Evolutionary conservation across 1,140 invertebrate genomes (phyloP), one percentile per base, ranked within the genome.

Genomic region (Lasioglossum albipes): DNA sequence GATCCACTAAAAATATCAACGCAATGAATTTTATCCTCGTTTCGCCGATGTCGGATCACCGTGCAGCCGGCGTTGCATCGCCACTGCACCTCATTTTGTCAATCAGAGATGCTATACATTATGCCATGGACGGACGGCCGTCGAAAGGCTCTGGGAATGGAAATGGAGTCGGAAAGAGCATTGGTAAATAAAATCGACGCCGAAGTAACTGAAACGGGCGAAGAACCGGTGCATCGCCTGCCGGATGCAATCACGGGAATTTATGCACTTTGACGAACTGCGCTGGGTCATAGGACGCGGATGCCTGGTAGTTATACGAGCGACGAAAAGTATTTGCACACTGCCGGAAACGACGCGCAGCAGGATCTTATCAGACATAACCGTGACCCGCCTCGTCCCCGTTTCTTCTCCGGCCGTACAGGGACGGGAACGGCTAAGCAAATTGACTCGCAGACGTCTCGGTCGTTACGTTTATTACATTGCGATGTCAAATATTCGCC

Each of bases 261-360:
- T 90, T 90, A 90, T 90, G 89, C 88, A 87, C 88, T 85, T 89
- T 85, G 88, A 89, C 84, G 83, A 87, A 82, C 68, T 42, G 80
- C 36, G 80, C 68, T 79, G 67, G 62, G 76, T 54, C 69, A 68
- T 62, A 65, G 22, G 81, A 77, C 76, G 79, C 36, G 27, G n/a
- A 9, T 27, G 16, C n/a, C 49, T 16, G 61, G 61, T 70, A 12
- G 45, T 72, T 73, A 27, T 9, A 54, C 69, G 83, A 85, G 75
- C 72, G 78, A 79, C 82, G 82, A 82, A 79, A 83, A 81, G 86
- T 86, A 86, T 84, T 84, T 84, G 20, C 75, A 68, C 70, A 45
- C 72, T 22, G 83, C 71, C 16, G 57, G 61, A 62, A 77, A 70
- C 75, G 66, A 42, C 7, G 13, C 18, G 20, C 54, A 64, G 57